phyloP scores from a whole-genome alignment of 2,888 invertebrate genomes.

The Glyphotaelius pellucidus region DNA sequence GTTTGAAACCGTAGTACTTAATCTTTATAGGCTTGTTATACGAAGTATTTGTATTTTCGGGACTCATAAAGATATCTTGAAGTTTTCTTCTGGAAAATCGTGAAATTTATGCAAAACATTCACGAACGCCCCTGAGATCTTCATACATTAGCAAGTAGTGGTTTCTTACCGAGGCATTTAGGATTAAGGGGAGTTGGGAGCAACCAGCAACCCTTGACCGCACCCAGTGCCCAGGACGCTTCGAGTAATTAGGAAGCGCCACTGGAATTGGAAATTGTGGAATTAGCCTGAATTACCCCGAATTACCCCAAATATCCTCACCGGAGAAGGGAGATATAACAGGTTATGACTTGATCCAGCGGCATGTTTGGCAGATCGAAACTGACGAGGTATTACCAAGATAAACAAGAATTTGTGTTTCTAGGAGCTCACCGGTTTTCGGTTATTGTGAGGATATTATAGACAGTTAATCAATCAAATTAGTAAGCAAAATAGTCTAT shows the following conservation, averaged over 20 bases:
- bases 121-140: neutral
- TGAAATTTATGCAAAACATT: no score
- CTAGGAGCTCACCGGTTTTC: neutral
- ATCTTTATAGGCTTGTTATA: no score
- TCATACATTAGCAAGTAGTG: conserved; percentile 2
- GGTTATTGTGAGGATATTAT: neutral
- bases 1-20: accelerated
- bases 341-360: conserved; percentile 2
- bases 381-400: neutral
- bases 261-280: neutral
- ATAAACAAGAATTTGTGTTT: neutral
- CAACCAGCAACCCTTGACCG: neutral
- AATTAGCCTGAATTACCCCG: neutral
- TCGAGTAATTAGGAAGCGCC: neutral
- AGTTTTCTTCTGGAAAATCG: no score
- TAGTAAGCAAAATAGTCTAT: no score
- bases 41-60: no score
- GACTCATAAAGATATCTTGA: no score
- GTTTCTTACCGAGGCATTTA: conserved; percentile 2
- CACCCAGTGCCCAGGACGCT: neutral
- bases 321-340: neutral
- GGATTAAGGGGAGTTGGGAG: neutral
- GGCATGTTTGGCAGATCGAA: neutral
- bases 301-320: neutral
- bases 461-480: neutral